phyloP scores from a whole-genome alignment of 2,113 vertebrate genomes.

The Hoplias malabaricus region DNA sequence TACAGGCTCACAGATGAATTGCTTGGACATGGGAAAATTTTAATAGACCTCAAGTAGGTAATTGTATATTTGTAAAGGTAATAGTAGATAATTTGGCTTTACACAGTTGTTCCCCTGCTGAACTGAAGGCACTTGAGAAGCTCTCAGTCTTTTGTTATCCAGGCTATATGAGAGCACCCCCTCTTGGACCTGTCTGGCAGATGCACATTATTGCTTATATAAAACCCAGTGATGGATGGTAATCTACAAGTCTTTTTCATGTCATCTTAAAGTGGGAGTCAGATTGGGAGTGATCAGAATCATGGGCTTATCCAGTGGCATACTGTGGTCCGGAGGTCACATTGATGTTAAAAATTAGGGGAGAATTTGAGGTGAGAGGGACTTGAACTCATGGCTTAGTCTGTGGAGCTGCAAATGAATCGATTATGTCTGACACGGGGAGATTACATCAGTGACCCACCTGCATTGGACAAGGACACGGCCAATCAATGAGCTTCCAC shows the following conservation, averaged over 20 bases:
- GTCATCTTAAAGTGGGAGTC: background rate
- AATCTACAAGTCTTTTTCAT: background rate
- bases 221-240: background rate
- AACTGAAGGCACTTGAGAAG: no score
- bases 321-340: background rate
- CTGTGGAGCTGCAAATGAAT: slow-evolving; percentile 31
- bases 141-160: background rate
- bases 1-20: no score
- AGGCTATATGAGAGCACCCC: slow-evolving; percentile 14
- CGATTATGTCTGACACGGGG: slow-evolving; percentile 36
- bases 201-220: background rate
- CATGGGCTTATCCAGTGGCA: background rate
- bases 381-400: background rate
- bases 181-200: background rate
- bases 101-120: no score
- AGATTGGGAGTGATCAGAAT: background rate
- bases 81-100: no score
- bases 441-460: slow-evolving; percentile 42
- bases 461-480: slow-evolving; percentile 35
- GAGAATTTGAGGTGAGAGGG: background rate
- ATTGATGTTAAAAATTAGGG: background rate
- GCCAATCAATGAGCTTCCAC: slow-evolving; percentile 17
- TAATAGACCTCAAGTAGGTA: no score
- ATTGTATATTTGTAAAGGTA: no score
- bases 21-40: no score